These are phyloP conservation scores for Drosophila varians DNA, from an alignment of 1,140 invertebrate genomes.

Conservation along the genomic window DNA sequence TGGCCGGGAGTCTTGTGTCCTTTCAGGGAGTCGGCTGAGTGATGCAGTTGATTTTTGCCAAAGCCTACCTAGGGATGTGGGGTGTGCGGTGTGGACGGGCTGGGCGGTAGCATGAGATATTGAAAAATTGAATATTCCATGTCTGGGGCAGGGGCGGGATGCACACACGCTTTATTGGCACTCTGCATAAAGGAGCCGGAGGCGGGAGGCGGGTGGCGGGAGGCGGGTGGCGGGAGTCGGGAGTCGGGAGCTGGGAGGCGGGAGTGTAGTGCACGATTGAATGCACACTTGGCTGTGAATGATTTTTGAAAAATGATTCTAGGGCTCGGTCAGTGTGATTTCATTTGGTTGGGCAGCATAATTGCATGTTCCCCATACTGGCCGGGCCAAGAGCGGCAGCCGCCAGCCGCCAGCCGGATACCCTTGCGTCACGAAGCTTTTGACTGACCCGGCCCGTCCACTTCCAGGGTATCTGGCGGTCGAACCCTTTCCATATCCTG, in stretches of 20 bases:
- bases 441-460: too few relatives aligned
- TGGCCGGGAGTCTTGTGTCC: conserved; percentile 18
- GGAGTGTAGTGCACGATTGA: conserved; percentile 54
- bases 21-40: conserved; percentile 48
- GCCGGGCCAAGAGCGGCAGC: not conserved
- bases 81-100: not conserved
- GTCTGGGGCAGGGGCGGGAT: conserved; percentile 44
- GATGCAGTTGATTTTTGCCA: conserved; percentile 72
- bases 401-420: not conserved
- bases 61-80: conserved; percentile 48
- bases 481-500: conserved; percentile 24
- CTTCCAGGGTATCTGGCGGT: conserved; percentile 5
- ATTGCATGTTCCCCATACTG: conserved; percentile 61
- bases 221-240: not conserved
- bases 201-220: not conserved
- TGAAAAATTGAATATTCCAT: conserved; percentile 82
- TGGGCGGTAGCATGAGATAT: conserved; percentile 67
- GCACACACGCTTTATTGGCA: conserved; percentile 66
- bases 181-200: conserved; percentile 23
- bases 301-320: conserved; percentile 77
- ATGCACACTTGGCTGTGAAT: conserved; percentile 76
- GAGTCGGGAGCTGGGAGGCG: not conserved
- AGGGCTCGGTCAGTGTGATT: conserved; percentile 55
- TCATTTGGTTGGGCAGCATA: conserved; percentile 69
- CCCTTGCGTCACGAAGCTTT: not conserved